Base-by-base conservation (phyloP, 2,888 invertebrate genomes). In the Campopleginae sp. region DNA sequence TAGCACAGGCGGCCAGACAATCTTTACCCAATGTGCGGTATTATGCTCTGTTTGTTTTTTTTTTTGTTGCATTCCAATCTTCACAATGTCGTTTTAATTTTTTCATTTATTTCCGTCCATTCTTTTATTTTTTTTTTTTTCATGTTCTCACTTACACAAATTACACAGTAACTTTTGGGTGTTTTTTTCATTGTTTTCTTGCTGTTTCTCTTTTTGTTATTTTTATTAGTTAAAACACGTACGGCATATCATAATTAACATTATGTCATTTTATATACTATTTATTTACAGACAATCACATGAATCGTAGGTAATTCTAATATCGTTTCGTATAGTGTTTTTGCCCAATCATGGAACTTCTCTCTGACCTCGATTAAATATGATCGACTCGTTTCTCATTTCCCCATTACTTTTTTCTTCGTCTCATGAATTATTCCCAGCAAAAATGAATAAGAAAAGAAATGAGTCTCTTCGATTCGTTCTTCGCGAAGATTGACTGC, bases 221-320 rank as follows among this genome's bases (percentile, higher is more conserved):
- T 90, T 89, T 85, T 84, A 72, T 87, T 86, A 91, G 92, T 91
- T 92, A 90, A 92, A 93, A 93, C 93, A 93, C 93, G 91, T 93
- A 93, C 91, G 92, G 92, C 92, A 92, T 93, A 92, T 93, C 89
- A 91, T 92, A 92, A 92, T 93, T 93, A 93, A 92, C 89, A 91
- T 93, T 91, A 91, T 91, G 90, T 91, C 89, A 90, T 91, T 86
- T 91, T 90, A 91, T 92, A 91, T 89, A 91, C 92, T 93, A 86
- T 91, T 86, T 93, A 93, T 93, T 93, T 93, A 93, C 93, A 92
- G 91, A 91, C 91, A 93, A 93, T 93, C 93, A 93, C 93, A 93
- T 93, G 91, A 93, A 93, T 93, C 91, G 92, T 92, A 91, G 92
- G 92, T 92, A 92, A 91, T 90, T 86, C 91, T 92, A 92, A 91